Percentiles rank a stretch among this genome's conserved stretches.
phyloP scores from a whole-genome alignment of 2,113 vertebrate species.

The Sclerurus mexicanus region DNA sequence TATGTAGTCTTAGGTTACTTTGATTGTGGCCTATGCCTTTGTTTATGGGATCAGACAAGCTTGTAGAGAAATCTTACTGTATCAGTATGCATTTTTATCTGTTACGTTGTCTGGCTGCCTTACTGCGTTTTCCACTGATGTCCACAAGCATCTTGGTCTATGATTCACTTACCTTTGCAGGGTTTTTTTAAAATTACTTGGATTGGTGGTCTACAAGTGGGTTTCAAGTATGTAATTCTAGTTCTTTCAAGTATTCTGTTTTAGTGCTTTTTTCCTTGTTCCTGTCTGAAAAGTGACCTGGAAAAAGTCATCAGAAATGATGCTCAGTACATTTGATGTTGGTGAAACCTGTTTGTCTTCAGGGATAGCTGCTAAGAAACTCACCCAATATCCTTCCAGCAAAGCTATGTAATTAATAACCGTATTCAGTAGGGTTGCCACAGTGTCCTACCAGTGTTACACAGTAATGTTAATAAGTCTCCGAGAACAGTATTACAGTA shows the following conservation, averaged over 20 bases:
- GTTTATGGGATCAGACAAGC: background rate
- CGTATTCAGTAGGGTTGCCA: fast-evolving
- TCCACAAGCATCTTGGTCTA: background rate
- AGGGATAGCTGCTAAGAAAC: background rate
- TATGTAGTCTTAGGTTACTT: background rate
- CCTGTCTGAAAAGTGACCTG: background rate
- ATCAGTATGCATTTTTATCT: background rate
- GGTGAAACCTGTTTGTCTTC: background rate
- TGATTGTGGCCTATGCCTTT: background rate
- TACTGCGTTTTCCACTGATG: background rate
- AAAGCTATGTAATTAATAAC: background rate
- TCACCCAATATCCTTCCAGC: background rate
- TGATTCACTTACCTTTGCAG: background rate
- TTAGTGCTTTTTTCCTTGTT: background rate
- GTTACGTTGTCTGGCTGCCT: background rate
- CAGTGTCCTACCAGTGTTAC: background rate
- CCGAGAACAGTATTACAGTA: background rate
- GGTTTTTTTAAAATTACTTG: background rate
- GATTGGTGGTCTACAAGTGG: background rate
- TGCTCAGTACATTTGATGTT: background rate
- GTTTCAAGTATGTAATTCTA: background rate
- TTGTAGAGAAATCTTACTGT: background rate
- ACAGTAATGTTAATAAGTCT: background rate
- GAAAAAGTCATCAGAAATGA: background rate
- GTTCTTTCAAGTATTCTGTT: background rate